Evolutionary conservation across 35 echinoderm and acorn worm genomes (phyloP).

Genomic region (Ophioderma brevispina): DNA sequence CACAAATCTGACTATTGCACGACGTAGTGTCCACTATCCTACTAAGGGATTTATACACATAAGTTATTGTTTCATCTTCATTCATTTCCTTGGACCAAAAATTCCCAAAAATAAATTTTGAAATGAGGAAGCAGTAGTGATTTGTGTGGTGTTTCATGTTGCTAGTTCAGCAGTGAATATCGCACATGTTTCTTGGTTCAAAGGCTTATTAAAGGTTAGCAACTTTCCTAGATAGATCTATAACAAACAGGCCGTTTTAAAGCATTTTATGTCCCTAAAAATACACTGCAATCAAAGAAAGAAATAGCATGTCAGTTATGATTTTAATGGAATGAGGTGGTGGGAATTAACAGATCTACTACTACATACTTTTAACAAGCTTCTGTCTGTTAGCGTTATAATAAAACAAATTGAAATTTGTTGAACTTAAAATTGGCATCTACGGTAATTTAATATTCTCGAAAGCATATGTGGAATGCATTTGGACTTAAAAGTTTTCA

Average conservation of each 20-base stretch:
- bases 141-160: background rate
- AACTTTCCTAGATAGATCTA: background rate
- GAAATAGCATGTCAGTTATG: background rate
- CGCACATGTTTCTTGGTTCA: background rate
- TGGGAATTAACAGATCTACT: background rate
- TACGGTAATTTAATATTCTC: background rate
- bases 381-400: background rate
- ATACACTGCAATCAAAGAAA: background rate
- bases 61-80: background rate
- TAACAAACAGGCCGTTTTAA: background rate
- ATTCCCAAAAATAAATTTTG: background rate
- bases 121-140: background rate
- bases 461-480: background rate
- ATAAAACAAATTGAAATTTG: background rate
- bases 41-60: background rate
- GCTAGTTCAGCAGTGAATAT: background rate
- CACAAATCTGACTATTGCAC: background rate
- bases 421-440: background rate
- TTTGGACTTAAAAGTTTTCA: background rate
- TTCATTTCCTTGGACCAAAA: background rate
- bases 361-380: background rate
- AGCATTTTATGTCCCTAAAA: background rate
- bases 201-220: background rate
- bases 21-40: background rate
- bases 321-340: constrained; percentile 8